These are phyloP conservation scores for Athalia cordata DNA, from an alignment of 2,888 invertebrate species.

Conservation along the genomic window DNA sequence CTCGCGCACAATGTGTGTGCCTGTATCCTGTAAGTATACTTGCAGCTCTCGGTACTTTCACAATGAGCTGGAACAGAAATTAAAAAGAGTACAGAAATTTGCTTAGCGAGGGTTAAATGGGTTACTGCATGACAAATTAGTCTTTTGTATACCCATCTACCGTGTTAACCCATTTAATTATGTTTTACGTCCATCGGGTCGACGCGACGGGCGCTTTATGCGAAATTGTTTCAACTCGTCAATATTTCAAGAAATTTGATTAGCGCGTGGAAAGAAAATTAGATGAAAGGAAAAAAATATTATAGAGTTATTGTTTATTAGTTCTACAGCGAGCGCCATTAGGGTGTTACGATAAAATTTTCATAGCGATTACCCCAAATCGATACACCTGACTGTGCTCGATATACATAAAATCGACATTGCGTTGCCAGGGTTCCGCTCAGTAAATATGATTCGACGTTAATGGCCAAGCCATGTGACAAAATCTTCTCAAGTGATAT, in stretches of 20 bases:
- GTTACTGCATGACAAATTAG: slow-evolving; percentile 34
- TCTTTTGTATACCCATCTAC: slow-evolving; percentile 1
- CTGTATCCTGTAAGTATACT: too few species aligned
- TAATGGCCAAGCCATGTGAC: slow-evolving; percentile 65
- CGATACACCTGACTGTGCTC: slow-evolving; percentile 24
- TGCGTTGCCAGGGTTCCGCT: slow-evolving; percentile 58
- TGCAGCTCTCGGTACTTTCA: slow-evolving; percentile 4
- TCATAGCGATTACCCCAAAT: slow-evolving; percentile 17
- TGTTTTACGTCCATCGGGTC: slow-evolving; percentile 17
- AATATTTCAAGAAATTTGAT: slow-evolving; percentile 11
- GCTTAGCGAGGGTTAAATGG: slow-evolving; percentile 20
- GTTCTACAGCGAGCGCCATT: slow-evolving; percentile 18
- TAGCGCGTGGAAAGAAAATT: background rate
- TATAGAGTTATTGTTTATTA: slow-evolving; percentile 1
- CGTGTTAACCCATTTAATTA: slow-evolving; percentile 22
- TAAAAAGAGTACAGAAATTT: slow-evolving; percentile 23
- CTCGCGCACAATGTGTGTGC: background rate
- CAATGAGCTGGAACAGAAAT: background rate
- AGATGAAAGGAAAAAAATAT: background rate
- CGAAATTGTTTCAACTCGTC: slow-evolving; percentile 1
- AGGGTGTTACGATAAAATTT: background rate
- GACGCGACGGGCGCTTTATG: background rate
- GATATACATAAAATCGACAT: slow-evolving; percentile 39
- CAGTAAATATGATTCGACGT: slow-evolving; percentile 59
- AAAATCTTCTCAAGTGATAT: slow-evolving; percentile 67